Evolutionary conservation across 2,113 vertebrate genomes (phyloP).

Genomic region (Corynorhinus townsendii): DNA sequence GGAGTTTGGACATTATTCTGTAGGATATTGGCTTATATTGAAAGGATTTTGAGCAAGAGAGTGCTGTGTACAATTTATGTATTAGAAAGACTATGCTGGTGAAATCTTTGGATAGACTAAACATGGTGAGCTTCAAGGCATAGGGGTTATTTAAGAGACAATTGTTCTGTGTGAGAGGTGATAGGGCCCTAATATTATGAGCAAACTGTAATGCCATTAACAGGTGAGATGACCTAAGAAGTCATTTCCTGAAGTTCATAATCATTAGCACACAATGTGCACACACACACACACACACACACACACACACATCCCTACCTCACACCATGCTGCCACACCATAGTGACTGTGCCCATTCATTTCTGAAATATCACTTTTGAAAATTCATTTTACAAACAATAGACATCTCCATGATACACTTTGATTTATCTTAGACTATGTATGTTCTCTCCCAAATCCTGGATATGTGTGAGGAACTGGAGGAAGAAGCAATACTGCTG

Average conservation of each 20-base stretch:
- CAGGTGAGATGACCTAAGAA: neutral
- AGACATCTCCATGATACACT: neutral
- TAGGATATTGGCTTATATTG: neutral
- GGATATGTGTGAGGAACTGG: neutral
- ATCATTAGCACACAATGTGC: neutral
- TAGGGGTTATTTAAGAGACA: neutral
- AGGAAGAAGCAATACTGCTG: neutral
- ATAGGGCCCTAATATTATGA: neutral
- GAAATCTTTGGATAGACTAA: neutral
- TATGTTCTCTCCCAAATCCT: neutral
- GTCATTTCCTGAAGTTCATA: neutral
- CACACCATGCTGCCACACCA: neutral
- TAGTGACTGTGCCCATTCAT: neutral
- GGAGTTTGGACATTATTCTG: neutral
- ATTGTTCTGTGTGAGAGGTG: neutral
- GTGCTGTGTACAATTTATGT: neutral
- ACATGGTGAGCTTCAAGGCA: neutral
- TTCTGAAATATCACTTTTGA: neutral
- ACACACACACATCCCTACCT: neutral
- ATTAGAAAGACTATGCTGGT: neutral
- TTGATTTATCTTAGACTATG: neutral
- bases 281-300: neutral
- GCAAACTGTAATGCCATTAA: neutral
- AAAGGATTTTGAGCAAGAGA: neutral
- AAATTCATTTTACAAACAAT: neutral